Evolutionary conservation across 2,113 vertebrate species (phyloP), one percentile per base, ranked within the genome.

Genomic region (Phasianus colchicus): DNA sequence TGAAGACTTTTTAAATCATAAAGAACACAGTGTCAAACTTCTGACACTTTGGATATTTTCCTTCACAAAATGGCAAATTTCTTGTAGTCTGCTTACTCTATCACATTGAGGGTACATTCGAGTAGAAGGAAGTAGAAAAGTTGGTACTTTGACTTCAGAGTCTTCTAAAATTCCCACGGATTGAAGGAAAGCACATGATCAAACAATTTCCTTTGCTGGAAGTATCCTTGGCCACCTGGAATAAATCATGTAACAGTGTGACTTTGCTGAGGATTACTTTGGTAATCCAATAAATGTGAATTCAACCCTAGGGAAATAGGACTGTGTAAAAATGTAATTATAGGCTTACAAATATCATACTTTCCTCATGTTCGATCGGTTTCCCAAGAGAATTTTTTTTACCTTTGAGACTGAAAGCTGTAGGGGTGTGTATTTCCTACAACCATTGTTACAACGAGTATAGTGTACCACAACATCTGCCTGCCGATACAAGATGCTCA

Each of bases 311-410:
- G 78, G 82, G 93, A 96, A 92, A 95, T 40, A 82, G 40, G 79
- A 69, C 66, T 48, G 78, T 79, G 71, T 60, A 85, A 92, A 95
- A 93, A 93, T 76, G 30, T 89, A 91, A 95, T 95, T 91, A 96
- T 36, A 83, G 40, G 66, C 82, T 93, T 92, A 85, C 86, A 95
- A 91, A 95, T 93, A 85, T 82, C 63, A 40, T 82, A 57, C 74
- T 82, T 95, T 79, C 78, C 63, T 92, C 86, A 87, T 82, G 91
- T 85, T 82, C 22, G 40, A 48, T 65, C 76, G 22, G 36, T 89
- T 92, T 85, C 91, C 71, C 87, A 72, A 85, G 87, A 89, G 84
- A 89, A 78, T 82, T 75, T 25, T 65, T 64, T 76, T 82, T 69
- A 40, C 74, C 57, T 16, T 52, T 63, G 48, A 81, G 74, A 82